Base-by-base conservation (phyloP, 2,888 invertebrate species). In the Coleophora deauratella region DNA sequence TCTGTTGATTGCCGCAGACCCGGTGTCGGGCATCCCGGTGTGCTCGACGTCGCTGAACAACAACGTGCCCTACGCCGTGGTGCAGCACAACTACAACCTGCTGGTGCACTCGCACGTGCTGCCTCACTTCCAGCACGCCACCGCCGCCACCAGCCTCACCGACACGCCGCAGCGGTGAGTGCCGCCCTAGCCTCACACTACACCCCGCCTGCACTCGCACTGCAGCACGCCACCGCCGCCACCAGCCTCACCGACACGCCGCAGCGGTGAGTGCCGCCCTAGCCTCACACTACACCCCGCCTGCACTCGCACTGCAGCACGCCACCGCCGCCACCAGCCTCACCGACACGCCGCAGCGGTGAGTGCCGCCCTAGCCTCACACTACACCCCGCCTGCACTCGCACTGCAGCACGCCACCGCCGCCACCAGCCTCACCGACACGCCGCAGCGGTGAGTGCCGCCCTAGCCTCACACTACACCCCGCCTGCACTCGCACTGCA, bases 1-100 rank as follows among this genome's bases (percentile, higher is more conserved):
- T 4, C 21, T 21, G 21, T 21, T 6, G 3, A 21, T 21, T 6
- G 27, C 8, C 49, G 10, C 72, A 91, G 92, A 94, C 79, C 87
- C 92, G 0, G 82, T 89, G 37, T 90, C 91, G 15, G 94, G 94
- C 39, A 89, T 94, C 55, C 93, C 93, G 0, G 87, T 92, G 35
- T 89, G 90, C 41, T 91, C 91, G 3, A 86, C 88, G 30, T 86
- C 87, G 2, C 68, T 88, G 15, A 87, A 82, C 70, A 88, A 87
- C 57, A 88, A 86, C 62, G 85, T 86, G 47, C 79, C 84, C 35
- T 87, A 89, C 62, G 69, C 85, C 2, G 85, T 88, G 62, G 84
- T 88, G 38, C 88, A 88, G 27, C 93, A 92, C 64, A 94, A 94
- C 80, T 91, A 90, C 72, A 95, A 95, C 82, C 87, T 91, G 58